These are phyloP conservation scores for Tachyglossus aculeatus DNA, from an alignment of 2,797 vertebrate species.

Conservation along the genomic window DNA sequence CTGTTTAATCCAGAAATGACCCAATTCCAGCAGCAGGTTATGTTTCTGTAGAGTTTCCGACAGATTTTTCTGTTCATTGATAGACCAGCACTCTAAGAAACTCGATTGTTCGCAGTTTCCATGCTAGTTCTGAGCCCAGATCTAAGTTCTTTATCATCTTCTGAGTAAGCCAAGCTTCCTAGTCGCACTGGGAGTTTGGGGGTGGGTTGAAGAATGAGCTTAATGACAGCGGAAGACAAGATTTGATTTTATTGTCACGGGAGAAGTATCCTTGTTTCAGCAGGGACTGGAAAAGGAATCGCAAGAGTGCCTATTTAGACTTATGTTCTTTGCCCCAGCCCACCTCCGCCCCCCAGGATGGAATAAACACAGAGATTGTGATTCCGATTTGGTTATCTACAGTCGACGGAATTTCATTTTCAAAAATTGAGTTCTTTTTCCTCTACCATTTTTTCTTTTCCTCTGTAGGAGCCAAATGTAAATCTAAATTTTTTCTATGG, in stretches of 20 bases:
- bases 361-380: conserved; percentile 14
- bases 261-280: neutral
- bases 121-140: conserved; percentile 11
- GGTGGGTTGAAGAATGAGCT: neutral
- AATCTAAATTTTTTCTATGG: neutral
- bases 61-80: too few relatives aligned
- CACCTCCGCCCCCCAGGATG: too few relatives aligned
- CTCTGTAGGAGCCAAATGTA: accelerated
- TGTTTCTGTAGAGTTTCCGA: neutral
- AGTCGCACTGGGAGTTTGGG: neutral
- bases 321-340: too few relatives aligned
- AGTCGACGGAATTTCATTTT: neutral
- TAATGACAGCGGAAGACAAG: conserved; percentile 3
- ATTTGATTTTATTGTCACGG: conserved; percentile 8
- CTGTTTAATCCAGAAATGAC: neutral
- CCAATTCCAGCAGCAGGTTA: neutral
- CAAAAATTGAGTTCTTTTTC: neutral
- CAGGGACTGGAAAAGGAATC: neutral
- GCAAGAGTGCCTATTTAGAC: too few relatives aligned
- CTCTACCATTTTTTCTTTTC: neutral
- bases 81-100: neutral
- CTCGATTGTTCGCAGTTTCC: neutral
- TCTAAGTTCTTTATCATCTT: neutral
- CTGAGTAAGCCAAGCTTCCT: too few relatives aligned
- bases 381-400: conserved; percentile 5